Evolutionary conservation across 2,113 vertebrate species (phyloP), one percentile per base, ranked within the genome.

Genomic region (Ptilonorhynchus violaceus): DNA sequence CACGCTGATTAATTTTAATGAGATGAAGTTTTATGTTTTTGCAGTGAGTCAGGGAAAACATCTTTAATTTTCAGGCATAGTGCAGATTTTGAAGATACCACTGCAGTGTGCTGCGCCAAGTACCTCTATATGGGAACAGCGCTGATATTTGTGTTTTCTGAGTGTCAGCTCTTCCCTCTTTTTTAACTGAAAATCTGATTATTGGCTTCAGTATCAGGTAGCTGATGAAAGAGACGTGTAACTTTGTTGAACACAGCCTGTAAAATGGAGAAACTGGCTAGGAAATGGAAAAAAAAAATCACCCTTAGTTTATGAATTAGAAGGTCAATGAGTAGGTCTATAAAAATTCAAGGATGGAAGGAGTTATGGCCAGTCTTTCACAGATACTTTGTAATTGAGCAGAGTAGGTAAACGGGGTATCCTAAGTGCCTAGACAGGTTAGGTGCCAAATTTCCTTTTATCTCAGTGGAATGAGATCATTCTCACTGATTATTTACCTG

Each of bases 81-180:
- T 16, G 63, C 44, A 27, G 52, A 8, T 81, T 75, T 70, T 20
- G 11, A 46, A 75, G 78, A 6, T 60, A 9, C 0, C 23, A 1
- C 18, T 2, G 3, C 18, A 1, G 0, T 39, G 41, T 67, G 13
- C 31, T 53, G 19, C 0, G 0, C 31, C n/a, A 9, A 12, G 13
- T 60, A 7, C 11, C 15, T 27, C 24, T 37, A 6, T 16, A 23
- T 12, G 4, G 11, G 14, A 85, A 12, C 31, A 19, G 8, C 47
- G 41, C 56, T 20, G 31, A 14, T 60, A 0, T 47, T 62, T 4
- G 20, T 52, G 33, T 19, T 64, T 47, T 19, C 52, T 46, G 23
- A 12, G 17, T 31, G 31, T 25, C 35, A 13, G 8, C 19, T n/a
- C 19, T 41, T 31, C 35, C 11, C 33, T 33, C 8, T 30, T 75